Base-by-base conservation (phyloP, 2,113 vertebrate genomes). In the Empidonax traillii region DNA sequence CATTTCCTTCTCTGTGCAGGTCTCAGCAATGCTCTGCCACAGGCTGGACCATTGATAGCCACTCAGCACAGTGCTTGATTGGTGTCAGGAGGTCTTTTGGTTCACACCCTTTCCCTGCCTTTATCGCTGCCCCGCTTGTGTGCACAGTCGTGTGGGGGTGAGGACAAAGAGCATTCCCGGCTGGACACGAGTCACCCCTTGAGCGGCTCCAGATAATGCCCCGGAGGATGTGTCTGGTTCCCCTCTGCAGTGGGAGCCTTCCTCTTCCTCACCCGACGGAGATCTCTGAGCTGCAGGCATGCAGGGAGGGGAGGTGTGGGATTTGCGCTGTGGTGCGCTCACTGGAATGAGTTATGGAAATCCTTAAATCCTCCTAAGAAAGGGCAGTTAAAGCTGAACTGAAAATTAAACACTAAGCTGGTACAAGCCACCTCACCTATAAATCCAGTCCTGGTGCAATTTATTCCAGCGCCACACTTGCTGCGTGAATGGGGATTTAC, bases 361-460 rank as follows among this genome's bases (percentile, higher is more conserved):
- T 88, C 87, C 90, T 74, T 72, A 93, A 96, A 94, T 74, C 85
- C 85, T 88, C 67, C 82, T 59, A 58, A 86, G 85, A 80, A 83
- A 49, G 63, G 46, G 78, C 93, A 90, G 85, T 66, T 94, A 90
- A 88, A 96, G 67, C 83, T 44, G 85, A 88, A 94, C 90, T 43
- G 93, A 77, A 96, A 95, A 96, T 96, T 80, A 90, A 96, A 93
- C 67, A 88, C 82, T 77, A 71, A 96, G 91, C 91, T 96, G 82
- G 75, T 90, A 88, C 82, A 51, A 94, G 72, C 58, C 59, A 63
- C 51, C 85, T 80, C 87, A 73, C 63, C 87, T 87, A 73, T 69
- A 91, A 96, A 96, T 83, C 91, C 90, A 59, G 51, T 28, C 65
- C 86, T 53, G 56, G 16, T 49, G 91, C 85, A 52, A 8, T 81